Base-by-base conservation (phyloP, 2,113 vertebrate genomes). In the Chloropsis hardwickii region DNA sequence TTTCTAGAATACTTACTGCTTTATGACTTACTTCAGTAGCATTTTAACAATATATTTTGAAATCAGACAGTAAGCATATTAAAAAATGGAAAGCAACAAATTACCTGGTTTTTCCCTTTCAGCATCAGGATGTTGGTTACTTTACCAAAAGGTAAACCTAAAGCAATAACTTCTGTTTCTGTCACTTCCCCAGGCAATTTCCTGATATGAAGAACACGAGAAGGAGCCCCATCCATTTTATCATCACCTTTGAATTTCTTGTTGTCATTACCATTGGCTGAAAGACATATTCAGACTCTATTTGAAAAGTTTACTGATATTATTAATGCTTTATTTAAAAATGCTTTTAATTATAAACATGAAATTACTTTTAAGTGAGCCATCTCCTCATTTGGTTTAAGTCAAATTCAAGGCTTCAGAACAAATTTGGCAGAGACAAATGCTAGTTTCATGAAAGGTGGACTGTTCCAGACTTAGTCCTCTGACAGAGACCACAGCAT, bases 41-140 rank as follows among this genome's bases (percentile, higher is more conserved):
- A 81, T 80, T 88, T 56, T 81, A 90, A 39, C 20, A 88, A 51
- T 14, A 2, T n/a, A 64, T 65, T 89, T 69, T 79, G 22, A 82
- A 83, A 86, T 57, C 45, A 80, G 39, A 66, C 22, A 79, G 24
- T 20, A 84, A 61, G 9, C 35, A 62, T n/a, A 66, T 9, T 40
- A 22, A 60, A 64, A 81, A 93, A 81, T 0, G 0, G 33, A 80
- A 92, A 89, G 50, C 6, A 70, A 35, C 11, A 47, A 87, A 90
- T 97, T 97, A 99, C 99, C 99, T 99, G 99, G 95, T 99, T 99
- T 95, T 99, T 99, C 88, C 99, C 99, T 98, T 99, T 99, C 78
- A 99, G 97, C 77, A 99, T 99, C 47, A 99, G 98, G 97, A 99
- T 99, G 95, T 99, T 99, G 89, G 99, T 99, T 95, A 99, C 99